Evolutionary conservation across 2,888 invertebrate species (phyloP).

Genomic region (Cheilosia impressa): DNA sequence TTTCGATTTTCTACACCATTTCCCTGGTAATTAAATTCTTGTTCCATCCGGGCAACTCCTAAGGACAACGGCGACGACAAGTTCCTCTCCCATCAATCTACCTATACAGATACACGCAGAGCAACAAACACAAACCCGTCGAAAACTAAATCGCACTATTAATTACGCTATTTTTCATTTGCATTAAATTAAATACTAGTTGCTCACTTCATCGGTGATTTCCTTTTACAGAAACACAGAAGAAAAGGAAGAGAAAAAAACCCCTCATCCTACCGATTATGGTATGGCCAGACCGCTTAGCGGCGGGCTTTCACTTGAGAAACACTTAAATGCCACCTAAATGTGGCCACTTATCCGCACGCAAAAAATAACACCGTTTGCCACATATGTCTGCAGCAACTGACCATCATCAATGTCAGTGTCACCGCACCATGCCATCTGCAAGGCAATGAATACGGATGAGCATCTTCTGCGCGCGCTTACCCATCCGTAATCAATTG

Average conservation of each 20-base stretch:
- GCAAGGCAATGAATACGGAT: conserved; percentile 42
- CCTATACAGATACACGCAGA: not conserved
- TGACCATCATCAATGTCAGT: conserved; percentile 69
- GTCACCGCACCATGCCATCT: conserved; percentile 28
- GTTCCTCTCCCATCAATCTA: not conserved
- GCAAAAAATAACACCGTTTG: conserved; percentile 25
- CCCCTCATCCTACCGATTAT: conserved; percentile 35
- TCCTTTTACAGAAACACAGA: conserved; percentile 38
- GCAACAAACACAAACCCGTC: conserved; percentile 18
- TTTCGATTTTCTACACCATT: conserved; percentile 42
- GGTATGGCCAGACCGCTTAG: conserved; percentile 56
- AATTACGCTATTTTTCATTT: conserved; percentile 57
- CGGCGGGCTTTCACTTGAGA: conserved; percentile 59
- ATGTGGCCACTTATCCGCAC: conserved; percentile 58
- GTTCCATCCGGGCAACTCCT: conserved; percentile 10
- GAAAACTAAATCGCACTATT: conserved; percentile 44
- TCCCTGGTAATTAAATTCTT: conserved; percentile 36
- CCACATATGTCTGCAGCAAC: conserved; percentile 31
- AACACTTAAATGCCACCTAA: conserved; percentile 60
- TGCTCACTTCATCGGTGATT: conserved; percentile 42
- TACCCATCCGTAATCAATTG: conserved; percentile 58
- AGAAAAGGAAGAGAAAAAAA: not conserved
- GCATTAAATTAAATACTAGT: conserved; percentile 54
- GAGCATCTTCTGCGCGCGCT: conserved; percentile 12
- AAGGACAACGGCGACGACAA: conserved; percentile 22